A percentile compares a stretch with the other conserved stretches of the same genome.
These are phyloP conservation scores for Popillia japonica DNA, from an alignment of 1,140 invertebrate species.

Conservation along the genomic window DNA sequence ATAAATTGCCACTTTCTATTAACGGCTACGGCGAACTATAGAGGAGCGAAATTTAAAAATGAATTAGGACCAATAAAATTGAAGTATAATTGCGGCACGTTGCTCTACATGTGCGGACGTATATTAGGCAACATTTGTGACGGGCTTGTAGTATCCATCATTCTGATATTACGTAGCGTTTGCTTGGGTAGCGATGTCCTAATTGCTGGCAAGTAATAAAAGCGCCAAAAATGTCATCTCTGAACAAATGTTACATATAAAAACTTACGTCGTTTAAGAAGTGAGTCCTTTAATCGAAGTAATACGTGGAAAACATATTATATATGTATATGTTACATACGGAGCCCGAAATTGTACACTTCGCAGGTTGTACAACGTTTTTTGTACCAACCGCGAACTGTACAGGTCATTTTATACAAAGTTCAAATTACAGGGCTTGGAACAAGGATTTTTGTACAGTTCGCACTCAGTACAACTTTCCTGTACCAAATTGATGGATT, in stretches of 20 bases:
- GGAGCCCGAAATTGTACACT: too few relatives aligned
- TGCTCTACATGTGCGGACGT: neutral
- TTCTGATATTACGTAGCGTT: conserved; percentile 21
- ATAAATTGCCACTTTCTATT: neutral
- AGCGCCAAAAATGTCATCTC: neutral
- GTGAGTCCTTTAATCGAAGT: neutral
- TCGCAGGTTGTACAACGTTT: too few relatives aligned
- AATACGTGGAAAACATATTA: too few relatives aligned
- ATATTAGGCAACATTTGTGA: conserved; percentile 30
- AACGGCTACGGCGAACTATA: neutral
- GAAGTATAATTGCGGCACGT: conserved; percentile 20
- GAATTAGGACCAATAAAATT: conserved; percentile 25
- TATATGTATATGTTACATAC: too few relatives aligned
- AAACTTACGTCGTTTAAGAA: conserved; percentile 13
- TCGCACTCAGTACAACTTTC: too few relatives aligned
- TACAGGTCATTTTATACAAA: too few relatives aligned
- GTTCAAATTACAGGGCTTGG: too few relatives aligned
- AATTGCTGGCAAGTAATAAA: neutral
- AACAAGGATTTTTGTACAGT: too few relatives aligned
- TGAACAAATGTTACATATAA: conserved; percentile 1
- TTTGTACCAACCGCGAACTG: too few relatives aligned
- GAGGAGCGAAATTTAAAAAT: neutral
- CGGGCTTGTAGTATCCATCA: conserved; percentile 2
- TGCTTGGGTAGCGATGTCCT: neutral
- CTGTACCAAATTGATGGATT: too few relatives aligned